Percentiles rank a stretch among this genome's conserved stretches.
Evolutionary conservation across 1,140 invertebrate species (phyloP).

Genomic region (Nixonia krombeini): DNA sequence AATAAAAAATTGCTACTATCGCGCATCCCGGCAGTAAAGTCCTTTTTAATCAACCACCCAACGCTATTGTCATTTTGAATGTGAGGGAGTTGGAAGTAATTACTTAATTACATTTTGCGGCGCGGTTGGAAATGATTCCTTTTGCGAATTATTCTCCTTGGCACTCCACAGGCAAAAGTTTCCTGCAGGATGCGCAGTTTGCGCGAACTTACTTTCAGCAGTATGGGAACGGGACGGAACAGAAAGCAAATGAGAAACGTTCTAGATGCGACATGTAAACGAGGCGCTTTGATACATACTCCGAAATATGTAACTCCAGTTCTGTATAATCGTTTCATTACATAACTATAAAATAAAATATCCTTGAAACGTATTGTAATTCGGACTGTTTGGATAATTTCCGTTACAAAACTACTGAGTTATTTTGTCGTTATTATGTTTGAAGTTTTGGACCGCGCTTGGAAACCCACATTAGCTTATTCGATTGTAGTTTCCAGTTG

Average conservation of each 20-base stretch:
- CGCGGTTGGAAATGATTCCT: constrained; percentile 19
- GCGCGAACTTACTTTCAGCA: constrained; percentile 23
- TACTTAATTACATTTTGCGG: constrained; percentile 32
- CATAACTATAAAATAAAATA: too few species aligned
- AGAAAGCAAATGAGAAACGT: not conserved
- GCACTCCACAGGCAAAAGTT: constrained; percentile 24
- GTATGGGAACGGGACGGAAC: constrained; percentile 6
- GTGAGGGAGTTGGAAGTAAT: constrained; percentile 26
- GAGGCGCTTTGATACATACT: not conserved
- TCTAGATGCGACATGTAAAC: constrained; percentile 9
- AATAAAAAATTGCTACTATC: too few species aligned
- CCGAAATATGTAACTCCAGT: not conserved
- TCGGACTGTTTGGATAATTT: too few species aligned
- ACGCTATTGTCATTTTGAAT: not conserved
- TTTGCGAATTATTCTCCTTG: constrained; percentile 23
- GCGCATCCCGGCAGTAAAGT: too few species aligned
- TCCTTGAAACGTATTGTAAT: too few species aligned
- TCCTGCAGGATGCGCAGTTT: constrained; percentile 16
- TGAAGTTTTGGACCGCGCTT: too few species aligned
- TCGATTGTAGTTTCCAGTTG: too few species aligned
- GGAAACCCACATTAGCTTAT: too few species aligned
- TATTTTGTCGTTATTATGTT: too few species aligned
- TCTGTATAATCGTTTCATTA: not conserved
- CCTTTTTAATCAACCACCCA: not conserved
- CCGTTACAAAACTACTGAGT: too few species aligned